These are phyloP conservation scores for Xylota sylvarum DNA, from an alignment of 2,888 invertebrate genomes.

Conservation along the genomic window DNA sequence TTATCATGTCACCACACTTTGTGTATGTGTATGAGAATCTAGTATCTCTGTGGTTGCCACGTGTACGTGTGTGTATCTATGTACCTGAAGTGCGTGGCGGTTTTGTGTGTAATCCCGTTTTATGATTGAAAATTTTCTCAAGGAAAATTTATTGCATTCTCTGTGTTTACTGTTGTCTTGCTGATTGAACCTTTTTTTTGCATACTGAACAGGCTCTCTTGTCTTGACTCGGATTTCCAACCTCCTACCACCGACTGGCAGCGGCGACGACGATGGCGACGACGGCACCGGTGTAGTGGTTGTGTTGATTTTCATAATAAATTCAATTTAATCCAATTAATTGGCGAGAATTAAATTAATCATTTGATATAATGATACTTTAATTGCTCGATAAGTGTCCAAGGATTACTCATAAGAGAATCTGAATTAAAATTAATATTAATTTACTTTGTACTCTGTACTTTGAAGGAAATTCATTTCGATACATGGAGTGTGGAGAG, in stretches of 20 bases:
- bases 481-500: neutral
- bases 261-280: too few species aligned
- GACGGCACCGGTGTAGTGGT: too few species aligned
- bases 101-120: constrained; percentile 57
- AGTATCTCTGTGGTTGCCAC: constrained; percentile 10
- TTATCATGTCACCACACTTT: constrained; percentile 74
- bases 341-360: constrained; percentile 60
- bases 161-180: constrained; percentile 3
- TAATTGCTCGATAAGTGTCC: constrained; percentile 43
- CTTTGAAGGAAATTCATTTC: neutral
- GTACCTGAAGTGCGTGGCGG: constrained; percentile 54
- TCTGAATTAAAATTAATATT: neutral
- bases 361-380: constrained; percentile 53
- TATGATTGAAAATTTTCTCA: constrained; percentile 63
- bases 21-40: constrained; percentile 4
- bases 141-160: constrained; percentile 60
- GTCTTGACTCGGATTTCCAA: constrained; percentile 10
- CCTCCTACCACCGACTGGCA: neutral
- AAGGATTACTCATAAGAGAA: constrained; percentile 17
- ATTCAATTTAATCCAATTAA: constrained; percentile 69
- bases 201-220: neutral
- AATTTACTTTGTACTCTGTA: neutral
- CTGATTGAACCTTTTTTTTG: constrained; percentile 3
- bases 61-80: neutral
- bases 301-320: constrained; percentile 47